Evolutionary conservation across 2,797 vertebrate genomes (phyloP).

Genomic region (Alauda arvensis): DNA sequence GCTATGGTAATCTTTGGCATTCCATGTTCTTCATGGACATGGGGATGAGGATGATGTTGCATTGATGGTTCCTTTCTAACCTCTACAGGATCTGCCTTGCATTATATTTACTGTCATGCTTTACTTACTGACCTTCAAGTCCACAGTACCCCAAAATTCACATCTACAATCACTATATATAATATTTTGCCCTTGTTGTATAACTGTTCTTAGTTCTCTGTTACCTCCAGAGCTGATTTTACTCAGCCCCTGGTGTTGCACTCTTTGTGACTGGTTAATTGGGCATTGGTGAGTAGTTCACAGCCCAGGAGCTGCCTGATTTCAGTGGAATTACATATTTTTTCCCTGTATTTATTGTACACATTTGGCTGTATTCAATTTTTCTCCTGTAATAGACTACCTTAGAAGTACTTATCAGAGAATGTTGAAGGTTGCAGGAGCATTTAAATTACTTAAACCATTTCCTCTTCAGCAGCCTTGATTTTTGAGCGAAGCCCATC

Average conservation of each 20-base stretch:
- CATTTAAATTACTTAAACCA: background rate
- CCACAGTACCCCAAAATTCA: background rate
- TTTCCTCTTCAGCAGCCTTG: background rate
- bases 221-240: background rate
- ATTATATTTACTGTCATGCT: background rate
- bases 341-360: background rate
- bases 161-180: background rate
- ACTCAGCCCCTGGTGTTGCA: background rate
- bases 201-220: background rate
- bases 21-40: background rate
- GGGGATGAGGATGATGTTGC: background rate
- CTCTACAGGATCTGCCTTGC: background rate
- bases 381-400: background rate
- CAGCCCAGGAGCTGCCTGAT: background rate
- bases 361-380: background rate
- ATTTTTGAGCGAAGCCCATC: slow-evolving; percentile 8
- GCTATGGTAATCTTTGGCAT: accelerated
- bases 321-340: background rate
- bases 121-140: background rate
- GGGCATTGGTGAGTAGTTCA: background rate
- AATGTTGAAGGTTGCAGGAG: background rate
- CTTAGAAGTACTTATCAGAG: background rate
- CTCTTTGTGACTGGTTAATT: background rate
- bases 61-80: background rate
- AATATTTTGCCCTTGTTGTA: background rate